Percentiles rank a stretch among this genome's conserved stretches.
These are phyloP conservation scores for Dolichotis patagonum DNA, from an alignment of 2,113 vertebrate species.

Conservation along the genomic window DNA sequence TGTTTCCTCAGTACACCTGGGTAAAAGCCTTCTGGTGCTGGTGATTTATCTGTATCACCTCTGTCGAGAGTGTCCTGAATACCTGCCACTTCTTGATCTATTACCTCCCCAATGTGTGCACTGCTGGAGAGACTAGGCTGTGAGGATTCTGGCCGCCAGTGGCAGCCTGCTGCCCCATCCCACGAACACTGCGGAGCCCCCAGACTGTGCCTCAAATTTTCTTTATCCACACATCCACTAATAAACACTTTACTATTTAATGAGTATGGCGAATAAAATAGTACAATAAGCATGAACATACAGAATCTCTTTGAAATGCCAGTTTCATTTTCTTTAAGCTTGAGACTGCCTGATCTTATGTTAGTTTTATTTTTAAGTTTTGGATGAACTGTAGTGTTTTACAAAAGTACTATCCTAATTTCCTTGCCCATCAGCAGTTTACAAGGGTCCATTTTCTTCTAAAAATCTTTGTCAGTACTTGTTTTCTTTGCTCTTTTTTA, in stretches of 20 bases:
- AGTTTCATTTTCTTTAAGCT: neutral
- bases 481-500: neutral
- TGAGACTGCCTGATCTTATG: neutral
- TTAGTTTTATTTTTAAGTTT: neutral
- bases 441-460: neutral
- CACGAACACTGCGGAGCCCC: constrained; percentile 79
- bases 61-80: neutral
- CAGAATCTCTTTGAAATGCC: neutral
- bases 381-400: neutral
- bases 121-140: constrained; percentile 28
- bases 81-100: constrained; percentile 1
- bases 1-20: neutral
- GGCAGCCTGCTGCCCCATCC: constrained; percentile 81
- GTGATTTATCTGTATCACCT: constrained; percentile 22
- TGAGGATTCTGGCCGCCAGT: constrained; percentile 69
- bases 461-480: neutral
- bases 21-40: neutral
- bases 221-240: neutral
- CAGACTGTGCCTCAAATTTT: constrained; percentile 67
- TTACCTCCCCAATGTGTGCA: neutral
- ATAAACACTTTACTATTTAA: neutral
- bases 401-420: neutral
- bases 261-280: neutral
- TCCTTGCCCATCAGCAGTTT: neutral
- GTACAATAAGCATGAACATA: neutral